Conservation (phyloP, 2,797 vertebrate species). For the Spondyliosoma cantharus region DNA sequence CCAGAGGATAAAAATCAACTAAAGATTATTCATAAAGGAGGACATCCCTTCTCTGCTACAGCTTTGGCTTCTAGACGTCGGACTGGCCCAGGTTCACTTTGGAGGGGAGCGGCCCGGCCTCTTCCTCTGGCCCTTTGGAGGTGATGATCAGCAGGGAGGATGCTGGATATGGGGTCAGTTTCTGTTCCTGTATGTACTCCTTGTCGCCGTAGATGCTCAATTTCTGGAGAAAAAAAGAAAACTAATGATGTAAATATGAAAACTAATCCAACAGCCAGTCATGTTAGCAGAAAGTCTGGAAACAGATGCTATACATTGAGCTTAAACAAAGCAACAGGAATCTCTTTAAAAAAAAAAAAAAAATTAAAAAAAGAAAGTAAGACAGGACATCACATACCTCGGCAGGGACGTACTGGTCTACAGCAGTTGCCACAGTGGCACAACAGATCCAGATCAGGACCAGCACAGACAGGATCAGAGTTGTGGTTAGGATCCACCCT, state of each 20-base stretch:
- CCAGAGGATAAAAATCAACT: slow-evolving; percentile 58
- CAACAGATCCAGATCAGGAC: slow-evolving; percentile 99
- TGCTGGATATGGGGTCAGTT: slow-evolving; percentile 89
- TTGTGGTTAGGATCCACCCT: slow-evolving; percentile 95
- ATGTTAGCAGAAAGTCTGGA: not conserved
- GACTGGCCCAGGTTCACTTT: slow-evolving; percentile 93
- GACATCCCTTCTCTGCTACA: slow-evolving; percentile 35
- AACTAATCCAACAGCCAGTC: no score
- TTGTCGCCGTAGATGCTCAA: slow-evolving; percentile 96
- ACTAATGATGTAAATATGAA: not conserved
- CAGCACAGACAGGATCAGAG: slow-evolving; percentile 92
- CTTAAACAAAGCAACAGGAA: not conserved
- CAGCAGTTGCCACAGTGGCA: slow-evolving; percentile 95
- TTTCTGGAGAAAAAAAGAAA: slow-evolving; percentile 85
- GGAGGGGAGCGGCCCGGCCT: slow-evolving; percentile 93
- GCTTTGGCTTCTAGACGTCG: slow-evolving; percentile 77
- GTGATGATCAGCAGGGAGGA: slow-evolving; percentile 92
- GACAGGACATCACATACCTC: slow-evolving; percentile 83
- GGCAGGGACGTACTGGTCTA: slow-evolving; percentile 94
- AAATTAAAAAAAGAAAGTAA: not conserved
- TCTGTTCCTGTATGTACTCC: slow-evolving; percentile 91
- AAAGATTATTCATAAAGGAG: slow-evolving; percentile 37
- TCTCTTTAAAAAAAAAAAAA: not conserved
- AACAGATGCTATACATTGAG: not conserved
- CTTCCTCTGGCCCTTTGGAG: slow-evolving; percentile 88